Base-by-base conservation (phyloP, 2,888 invertebrate species). In the Thelaira solivaga region DNA sequence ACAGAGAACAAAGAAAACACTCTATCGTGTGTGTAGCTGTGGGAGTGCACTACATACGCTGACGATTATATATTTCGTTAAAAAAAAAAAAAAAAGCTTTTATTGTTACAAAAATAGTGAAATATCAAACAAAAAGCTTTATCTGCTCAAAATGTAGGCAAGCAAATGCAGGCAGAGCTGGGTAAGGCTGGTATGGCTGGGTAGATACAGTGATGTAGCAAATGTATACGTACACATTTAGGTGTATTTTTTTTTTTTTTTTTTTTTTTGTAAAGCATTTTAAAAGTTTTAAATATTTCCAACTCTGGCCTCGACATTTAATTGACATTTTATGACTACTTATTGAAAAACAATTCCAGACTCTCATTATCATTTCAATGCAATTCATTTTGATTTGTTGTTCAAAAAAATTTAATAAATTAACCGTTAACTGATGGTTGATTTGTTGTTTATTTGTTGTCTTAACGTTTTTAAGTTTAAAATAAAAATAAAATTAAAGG, bases 1-100 rank as follows among this genome's bases (percentile, higher is more conserved):
- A 64, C 41, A 59, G 69, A 76, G 57, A 64, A 76, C 65, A 64
- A 76, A 76, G 65, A 59, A 41, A 76, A 53, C 20, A 36, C 39
- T 47, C 47, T 55, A 53, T 43, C 11, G 18, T 18, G 11, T 24
- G 10, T 29, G 11, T 22, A 31, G 11, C 20, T 16, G 57, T 20
- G 29, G 39, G 49, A 20, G 39, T 47, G 57, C 13, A 11, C n/a
- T n/a, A n/a, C n/a, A n/a, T n/a, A n/a, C n/a, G n/a, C n/a, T n/a
- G n/a, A n/a, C n/a, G n/a, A n/a, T n/a, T 29, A 36, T 18, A 18
- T 43, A 53, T 36, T 62, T 62, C 34, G n/a, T 36, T n/a, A n/a
- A n/a, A n/a, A n/a, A n/a, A n/a, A n/a, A n/a, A n/a, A 10, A 10
- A 24, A 20, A 53, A 39, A 68, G 68, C 68, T 68, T 57, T 68